Evolutionary conservation across 2,888 invertebrate species (phyloP).

Genomic region (Drosophila suboccidentalis): DNA sequence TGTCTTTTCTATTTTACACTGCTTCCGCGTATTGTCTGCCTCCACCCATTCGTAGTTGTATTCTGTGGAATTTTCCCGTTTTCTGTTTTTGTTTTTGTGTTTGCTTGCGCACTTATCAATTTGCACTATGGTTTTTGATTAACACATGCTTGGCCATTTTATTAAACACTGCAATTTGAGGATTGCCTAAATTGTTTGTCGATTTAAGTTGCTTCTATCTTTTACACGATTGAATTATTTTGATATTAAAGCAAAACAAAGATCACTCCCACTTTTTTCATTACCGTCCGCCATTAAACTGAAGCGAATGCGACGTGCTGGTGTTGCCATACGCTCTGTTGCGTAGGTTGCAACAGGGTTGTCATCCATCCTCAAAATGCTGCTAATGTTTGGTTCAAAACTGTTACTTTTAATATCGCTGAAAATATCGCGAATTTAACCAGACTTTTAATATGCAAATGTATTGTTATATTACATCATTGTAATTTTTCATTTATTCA

Average conservation of each 20-base stretch:
- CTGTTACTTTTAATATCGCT: background rate
- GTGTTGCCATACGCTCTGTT: slow-evolving; percentile 53
- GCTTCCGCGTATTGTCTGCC: slow-evolving; percentile 62
- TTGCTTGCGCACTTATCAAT: slow-evolving; percentile 45
- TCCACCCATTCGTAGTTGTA: slow-evolving; percentile 35
- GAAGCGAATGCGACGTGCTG: slow-evolving; percentile 39
- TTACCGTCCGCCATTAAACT: slow-evolving; percentile 65
- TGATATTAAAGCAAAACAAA: slow-evolving; percentile 39
- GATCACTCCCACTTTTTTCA: slow-evolving; percentile 68
- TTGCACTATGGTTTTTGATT: slow-evolving; percentile 15
- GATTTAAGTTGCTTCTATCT: slow-evolving; percentile 3
- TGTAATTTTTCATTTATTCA: background rate
- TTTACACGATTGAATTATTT: slow-evolving; percentile 30
- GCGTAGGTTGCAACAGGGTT: slow-evolving; percentile 21
- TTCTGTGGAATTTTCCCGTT: slow-evolving; percentile 45
- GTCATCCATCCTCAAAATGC: slow-evolving; percentile 10
- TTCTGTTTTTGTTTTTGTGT: slow-evolving; percentile 26
- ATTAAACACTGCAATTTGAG: slow-evolving; percentile 44
- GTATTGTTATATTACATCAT: background rate
- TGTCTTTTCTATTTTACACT: slow-evolving; percentile 49
- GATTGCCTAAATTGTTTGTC: slow-evolving; percentile 29
- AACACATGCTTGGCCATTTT: slow-evolving; percentile 48
- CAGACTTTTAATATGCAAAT: background rate
- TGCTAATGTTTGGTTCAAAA: background rate
- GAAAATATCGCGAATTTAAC: background rate